A percentile compares a stretch with the other conserved stretches of the same genome.
These are phyloP conservation scores for Acanthosepion esculentum DNA, from an alignment of 2,888 invertebrate species.

Conservation along the genomic window DNA sequence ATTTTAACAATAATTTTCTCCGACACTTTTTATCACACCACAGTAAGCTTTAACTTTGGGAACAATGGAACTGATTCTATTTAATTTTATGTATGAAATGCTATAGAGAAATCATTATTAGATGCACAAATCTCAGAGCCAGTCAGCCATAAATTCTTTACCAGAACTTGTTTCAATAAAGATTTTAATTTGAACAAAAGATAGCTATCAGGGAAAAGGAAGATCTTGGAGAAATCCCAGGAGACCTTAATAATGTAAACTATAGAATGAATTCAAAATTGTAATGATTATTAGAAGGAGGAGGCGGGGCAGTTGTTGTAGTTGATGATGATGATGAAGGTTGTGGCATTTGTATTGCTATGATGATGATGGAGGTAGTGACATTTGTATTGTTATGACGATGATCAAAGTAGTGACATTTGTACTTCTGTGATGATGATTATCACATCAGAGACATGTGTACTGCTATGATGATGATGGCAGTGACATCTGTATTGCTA, in stretches of 20 bases:
- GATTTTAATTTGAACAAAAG: slow-evolving; percentile 46
- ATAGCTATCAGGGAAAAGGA: slow-evolving; percentile 2
- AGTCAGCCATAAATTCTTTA: slow-evolving; percentile 40
- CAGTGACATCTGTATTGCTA: background rate
- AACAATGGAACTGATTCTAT: slow-evolving; percentile 39
- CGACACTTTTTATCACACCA: slow-evolving; percentile 39
- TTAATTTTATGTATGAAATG: slow-evolving; percentile 47
- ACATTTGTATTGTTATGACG: too few relatives aligned
- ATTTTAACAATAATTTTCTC: background rate
- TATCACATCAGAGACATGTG: background rate
- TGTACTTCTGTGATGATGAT: background rate
- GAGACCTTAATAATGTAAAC: slow-evolving; percentile 33
- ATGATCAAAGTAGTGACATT: too few relatives aligned
- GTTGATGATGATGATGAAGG: background rate
- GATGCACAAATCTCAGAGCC: slow-evolving; percentile 40
- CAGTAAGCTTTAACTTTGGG: background rate
- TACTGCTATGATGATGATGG: background rate
- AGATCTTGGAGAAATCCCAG: slow-evolving; percentile 3
- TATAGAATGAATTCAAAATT: background rate
- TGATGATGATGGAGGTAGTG: background rate
- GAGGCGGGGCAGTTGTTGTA: background rate
- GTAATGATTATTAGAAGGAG: background rate
- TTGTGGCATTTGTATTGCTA: background rate
- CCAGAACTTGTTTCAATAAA: slow-evolving; percentile 35
- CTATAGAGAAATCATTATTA: slow-evolving; percentile 47